Base-by-base conservation (phyloP, 1,140 invertebrate species). In the Scaptomyza graminum region DNA sequence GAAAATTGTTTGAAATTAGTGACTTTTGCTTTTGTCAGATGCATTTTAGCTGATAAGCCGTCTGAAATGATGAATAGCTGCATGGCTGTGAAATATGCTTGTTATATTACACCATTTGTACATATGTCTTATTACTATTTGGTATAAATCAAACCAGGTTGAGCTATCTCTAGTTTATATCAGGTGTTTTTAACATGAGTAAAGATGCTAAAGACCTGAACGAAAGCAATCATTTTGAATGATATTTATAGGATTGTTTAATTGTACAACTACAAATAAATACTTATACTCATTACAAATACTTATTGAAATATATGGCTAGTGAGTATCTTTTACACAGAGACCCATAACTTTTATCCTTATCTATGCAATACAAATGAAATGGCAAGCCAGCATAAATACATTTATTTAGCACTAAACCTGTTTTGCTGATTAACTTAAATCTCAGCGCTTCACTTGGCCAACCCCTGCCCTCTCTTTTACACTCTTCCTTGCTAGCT, bases 361-460 rank as follows among this genome's bases (percentile, higher is more conserved):
- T 34, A 16, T 9, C 16, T 43, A 43, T 25, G 7, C 50, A 43
- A 56, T 55, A 22, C 16, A 16, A 56, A 74, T 74, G 64, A 65
- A 71, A 51, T 70, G 62, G 22, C 44, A 59, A 59, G 22, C 46
- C 49, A 22, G 62, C 78, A 82, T 82, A 87, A 87, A 87, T 79
- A 79, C 69, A 88, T 88, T 78, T 82, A 87, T 87, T 82, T 82
- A 66, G 75, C 83, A 65, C 79, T 88, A 88, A 87, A 87, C 83
- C 82, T 87, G 82, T 88, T 34, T 87, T 88, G 82, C 75, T 88
- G 82, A 88, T 87, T 87, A 88, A 82, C 82, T 87, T 87, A 87
- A 88, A 82, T 87, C 82, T 80, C 57, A 51, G 51, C 16, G 66
- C 74, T 41, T 54, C 43, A 47, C 31, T 62, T 18, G 41, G 55